Percentiles rank a stretch among this genome's conserved stretches.
These are phyloP conservation scores for Apotomis betuletana DNA, from an alignment of 2,888 invertebrate genomes.

Conservation along the genomic window DNA sequence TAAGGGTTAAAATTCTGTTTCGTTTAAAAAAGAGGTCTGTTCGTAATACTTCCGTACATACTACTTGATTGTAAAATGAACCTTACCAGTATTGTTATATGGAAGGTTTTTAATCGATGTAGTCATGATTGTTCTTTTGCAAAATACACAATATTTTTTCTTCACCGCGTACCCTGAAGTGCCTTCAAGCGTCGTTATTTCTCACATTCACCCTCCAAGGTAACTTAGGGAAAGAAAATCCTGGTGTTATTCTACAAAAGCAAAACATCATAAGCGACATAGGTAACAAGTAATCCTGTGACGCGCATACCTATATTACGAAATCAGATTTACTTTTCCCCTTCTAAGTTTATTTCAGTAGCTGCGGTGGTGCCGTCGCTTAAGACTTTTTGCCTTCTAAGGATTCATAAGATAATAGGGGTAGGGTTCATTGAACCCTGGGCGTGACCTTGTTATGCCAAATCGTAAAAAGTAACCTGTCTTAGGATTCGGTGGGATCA, in stretches of 20 bases:
- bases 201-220: slow-evolving; percentile 27
- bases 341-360: no score
- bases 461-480: slow-evolving; percentile 6
- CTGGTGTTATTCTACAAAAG: background rate
- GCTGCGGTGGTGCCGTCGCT: background rate
- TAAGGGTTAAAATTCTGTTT: slow-evolving; percentile 13
- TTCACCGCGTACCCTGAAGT: slow-evolving; percentile 16
- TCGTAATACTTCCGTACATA: slow-evolving; percentile 24
- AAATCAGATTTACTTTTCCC: background rate
- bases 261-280: slow-evolving; percentile 1
- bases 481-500: background rate
- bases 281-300: background rate
- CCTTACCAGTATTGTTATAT: background rate
- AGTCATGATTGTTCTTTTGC: slow-evolving; percentile 23
- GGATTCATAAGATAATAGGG: background rate
- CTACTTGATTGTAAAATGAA: background rate
- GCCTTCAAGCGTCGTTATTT: slow-evolving; percentile 28
- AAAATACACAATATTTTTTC: slow-evolving; percentile 29
- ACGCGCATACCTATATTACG: background rate
- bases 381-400: background rate
- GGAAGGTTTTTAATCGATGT: slow-evolving; percentile 1
- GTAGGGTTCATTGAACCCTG: slow-evolving; percentile 16
- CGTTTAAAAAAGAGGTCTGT: background rate
- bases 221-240: slow-evolving; percentile 21
- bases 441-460: slow-evolving; percentile 32